These are phyloP conservation scores for Passer domesticus DNA, from an alignment of 2,113 vertebrate genomes.

Conservation along the genomic window DNA sequence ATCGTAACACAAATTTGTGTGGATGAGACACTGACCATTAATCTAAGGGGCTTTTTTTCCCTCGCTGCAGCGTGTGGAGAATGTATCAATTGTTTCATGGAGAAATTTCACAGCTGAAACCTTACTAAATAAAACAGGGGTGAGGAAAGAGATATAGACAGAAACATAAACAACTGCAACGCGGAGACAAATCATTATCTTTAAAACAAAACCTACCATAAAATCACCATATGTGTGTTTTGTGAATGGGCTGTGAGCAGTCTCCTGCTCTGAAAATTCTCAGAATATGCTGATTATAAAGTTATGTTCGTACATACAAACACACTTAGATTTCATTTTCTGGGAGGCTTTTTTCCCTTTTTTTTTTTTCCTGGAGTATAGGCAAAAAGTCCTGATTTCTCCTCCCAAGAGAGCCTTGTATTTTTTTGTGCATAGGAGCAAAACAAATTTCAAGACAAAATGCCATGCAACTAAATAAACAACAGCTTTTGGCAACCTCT, in stretches of 20 bases:
- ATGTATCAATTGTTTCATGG: constrained; percentile 75
- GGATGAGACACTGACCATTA: constrained; percentile 80
- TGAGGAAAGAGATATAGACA: constrained; percentile 65
- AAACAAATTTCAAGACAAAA: constrained; percentile 54
- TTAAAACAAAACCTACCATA: constrained; percentile 45
- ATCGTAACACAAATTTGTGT: constrained; percentile 78
- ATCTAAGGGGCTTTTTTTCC: constrained; percentile 70
- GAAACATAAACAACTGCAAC: constrained; percentile 66
- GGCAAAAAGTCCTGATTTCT: constrained; percentile 12
- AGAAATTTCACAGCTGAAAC: constrained; percentile 70
- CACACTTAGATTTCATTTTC: constrained; percentile 20
- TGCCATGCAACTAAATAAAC: constrained; percentile 51
- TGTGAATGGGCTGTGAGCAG: constrained; percentile 14
- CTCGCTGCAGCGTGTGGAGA: constrained; percentile 58
- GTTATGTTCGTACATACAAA: constrained; percentile 5
- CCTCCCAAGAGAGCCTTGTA: neutral
- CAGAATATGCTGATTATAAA: constrained; percentile 28
- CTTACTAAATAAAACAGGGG: constrained; percentile 71
- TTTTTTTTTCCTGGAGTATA: neutral
- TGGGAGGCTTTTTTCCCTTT: neutral
- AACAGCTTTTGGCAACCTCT: constrained; percentile 59
- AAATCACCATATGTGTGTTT: constrained; percentile 1
- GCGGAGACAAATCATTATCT: constrained; percentile 67
- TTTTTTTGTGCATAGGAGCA: constrained; percentile 26
- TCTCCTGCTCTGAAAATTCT: neutral